Evolutionary conservation across 1,140 invertebrate species (phyloP), one percentile per base, ranked within the genome.

Genomic region (Euborellia annulipes): DNA sequence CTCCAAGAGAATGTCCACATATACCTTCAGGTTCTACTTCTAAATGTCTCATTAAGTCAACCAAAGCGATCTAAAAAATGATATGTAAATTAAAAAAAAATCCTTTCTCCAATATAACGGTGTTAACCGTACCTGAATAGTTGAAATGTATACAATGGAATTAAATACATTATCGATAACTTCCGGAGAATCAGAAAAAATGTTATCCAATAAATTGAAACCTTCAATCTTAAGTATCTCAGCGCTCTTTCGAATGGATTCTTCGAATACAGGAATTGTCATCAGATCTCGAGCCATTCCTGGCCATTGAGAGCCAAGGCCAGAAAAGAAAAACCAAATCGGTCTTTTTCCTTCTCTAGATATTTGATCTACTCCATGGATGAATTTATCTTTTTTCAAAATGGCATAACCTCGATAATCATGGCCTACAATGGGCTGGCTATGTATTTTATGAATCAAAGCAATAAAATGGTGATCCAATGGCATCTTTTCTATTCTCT

Each of bases 391-490:
- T 32, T 50, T 54, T 43, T 73, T 74, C 0, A 89, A 58, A 40
- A 93, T 63, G 11, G 75, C 68, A 59, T 77, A 93, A 3, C 88
- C 91, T 54, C 88, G 71, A 59, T 72, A 79, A 8, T 64, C 61
- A 63, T 93, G 85, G 3, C 79, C 75, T 17, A 65, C 52, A 43
- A 85, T 75, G 45, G 79, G 73, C 8, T 66, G 65, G 13, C 71
- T 70, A 51, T 86, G 78, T 36, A 85, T 72, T 48, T 80, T 74
- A 52, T 85, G 79, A 8, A 92, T 55, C 22, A 94, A 61, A 13
- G 78, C 73, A 50, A 85, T 68, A 44, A 89, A 78, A 50, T 87
- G 81, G 41, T 85, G 75, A 58, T 90, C 82, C 18, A 69, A 59
- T 19, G 69, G 61, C 30, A 76, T 59, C 27, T 63, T 55, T 41